phyloP scores from a whole-genome alignment of 1,140 invertebrate species.

The Drosophila gunungcola region DNA sequence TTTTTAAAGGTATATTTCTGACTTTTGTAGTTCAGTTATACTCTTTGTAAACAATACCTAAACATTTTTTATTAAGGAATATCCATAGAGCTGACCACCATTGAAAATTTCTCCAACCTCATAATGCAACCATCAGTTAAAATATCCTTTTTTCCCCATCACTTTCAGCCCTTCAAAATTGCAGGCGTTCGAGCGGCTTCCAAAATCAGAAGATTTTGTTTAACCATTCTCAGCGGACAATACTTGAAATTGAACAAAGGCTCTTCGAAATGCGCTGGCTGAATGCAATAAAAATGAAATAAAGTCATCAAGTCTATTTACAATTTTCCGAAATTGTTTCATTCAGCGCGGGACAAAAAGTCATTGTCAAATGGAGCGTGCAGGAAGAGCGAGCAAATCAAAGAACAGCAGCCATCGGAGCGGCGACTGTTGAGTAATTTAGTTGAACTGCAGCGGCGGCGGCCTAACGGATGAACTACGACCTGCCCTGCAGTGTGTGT shows the following conservation, averaged over 20 bases:
- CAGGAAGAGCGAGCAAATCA: constrained; percentile 31
- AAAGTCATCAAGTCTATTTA: constrained; percentile 79
- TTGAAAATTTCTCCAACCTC: not conserved
- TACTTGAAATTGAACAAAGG: constrained; percentile 56
- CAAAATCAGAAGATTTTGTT: constrained; percentile 46
- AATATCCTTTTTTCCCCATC: constrained; percentile 8
- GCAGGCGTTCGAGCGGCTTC: constrained; percentile 59
- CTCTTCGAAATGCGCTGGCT: constrained; percentile 36
- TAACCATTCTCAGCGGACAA: constrained; percentile 50
- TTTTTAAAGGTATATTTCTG: not conserved
- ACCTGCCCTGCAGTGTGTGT: constrained; percentile 30
- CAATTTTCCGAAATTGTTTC: constrained; percentile 71
- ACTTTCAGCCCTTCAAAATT: constrained; percentile 52
- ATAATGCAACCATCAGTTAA: constrained; percentile 21
- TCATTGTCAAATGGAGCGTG: constrained; percentile 72
- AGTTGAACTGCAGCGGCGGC: constrained; percentile 32
- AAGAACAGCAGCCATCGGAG: constrained; percentile 29
- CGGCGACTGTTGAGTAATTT: constrained; percentile 73
- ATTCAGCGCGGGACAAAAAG: constrained; percentile 33
- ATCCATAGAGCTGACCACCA: constrained; percentile 2
- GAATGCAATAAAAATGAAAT: constrained; percentile 82
- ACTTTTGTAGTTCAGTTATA: not conserved
- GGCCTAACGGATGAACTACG: constrained; percentile 26
- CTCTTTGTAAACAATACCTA: not conserved
- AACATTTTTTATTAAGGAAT: not conserved